These are phyloP conservation scores for Lutjanus argentimaculatus DNA, from an alignment of 2,797 vertebrate species.

Conservation along the genomic window DNA sequence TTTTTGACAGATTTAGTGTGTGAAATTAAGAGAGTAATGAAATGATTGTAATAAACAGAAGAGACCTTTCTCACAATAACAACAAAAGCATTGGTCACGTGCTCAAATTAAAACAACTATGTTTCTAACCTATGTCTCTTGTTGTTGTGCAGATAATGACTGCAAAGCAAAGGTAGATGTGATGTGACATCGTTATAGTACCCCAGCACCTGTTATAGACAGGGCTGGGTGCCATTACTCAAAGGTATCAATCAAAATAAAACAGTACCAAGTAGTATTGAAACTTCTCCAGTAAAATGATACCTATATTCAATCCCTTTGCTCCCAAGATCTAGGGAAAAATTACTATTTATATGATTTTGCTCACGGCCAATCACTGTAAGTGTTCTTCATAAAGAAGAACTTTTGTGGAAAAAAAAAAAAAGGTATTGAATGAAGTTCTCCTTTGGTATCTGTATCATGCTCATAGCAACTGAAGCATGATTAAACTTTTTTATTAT, in stretches of 20 bases:
- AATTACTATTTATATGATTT: no score
- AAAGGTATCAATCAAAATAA: no score
- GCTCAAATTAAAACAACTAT: background rate
- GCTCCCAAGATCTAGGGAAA: no score
- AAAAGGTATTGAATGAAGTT: no score
- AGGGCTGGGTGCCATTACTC: background rate
- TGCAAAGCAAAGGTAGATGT: background rate
- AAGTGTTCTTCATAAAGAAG: no score
- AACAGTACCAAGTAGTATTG: no score
- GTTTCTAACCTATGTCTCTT: background rate
- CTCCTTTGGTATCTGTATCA: no score
- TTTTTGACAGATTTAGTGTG: background rate
- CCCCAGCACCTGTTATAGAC: background rate
- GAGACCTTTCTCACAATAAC: no score
- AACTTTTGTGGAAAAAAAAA: no score
- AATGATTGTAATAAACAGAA: background rate
- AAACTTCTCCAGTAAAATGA: no score
- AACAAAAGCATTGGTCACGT: background rate
- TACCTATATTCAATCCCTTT: no score
- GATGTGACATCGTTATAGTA: background rate
- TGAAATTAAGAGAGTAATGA: background rate
- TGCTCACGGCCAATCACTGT: no score
- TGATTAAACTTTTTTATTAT: background rate
- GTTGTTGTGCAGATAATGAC: background rate
- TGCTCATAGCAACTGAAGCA: background rate